Percentiles rank a stretch among this genome's conserved stretches.
These are phyloP conservation scores for Vireo griseus DNA, from an alignment of 2,797 vertebrate genomes.

Conservation along the genomic window DNA sequence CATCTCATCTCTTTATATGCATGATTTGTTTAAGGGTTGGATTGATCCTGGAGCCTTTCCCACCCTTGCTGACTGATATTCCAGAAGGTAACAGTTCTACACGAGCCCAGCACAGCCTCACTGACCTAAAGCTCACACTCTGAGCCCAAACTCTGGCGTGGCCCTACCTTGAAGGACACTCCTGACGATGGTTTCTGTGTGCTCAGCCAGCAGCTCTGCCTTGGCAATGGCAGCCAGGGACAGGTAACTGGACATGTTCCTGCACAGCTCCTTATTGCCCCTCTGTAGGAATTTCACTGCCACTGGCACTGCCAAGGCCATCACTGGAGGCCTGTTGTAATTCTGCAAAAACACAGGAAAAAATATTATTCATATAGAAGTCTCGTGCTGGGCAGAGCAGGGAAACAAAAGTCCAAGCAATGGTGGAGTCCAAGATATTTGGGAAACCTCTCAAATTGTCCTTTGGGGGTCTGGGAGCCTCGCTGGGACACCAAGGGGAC, in stretches of 20 bases:
- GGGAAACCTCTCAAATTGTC: too few species aligned
- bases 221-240: conserved; percentile 89
- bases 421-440: too few species aligned
- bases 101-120: too few species aligned
- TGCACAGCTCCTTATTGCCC: conserved; percentile 87
- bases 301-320: conserved; percentile 89
- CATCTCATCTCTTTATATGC: fast-evolving
- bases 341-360: conserved; percentile 71
- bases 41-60: neutral
- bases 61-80: neutral
- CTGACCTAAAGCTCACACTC: too few species aligned
- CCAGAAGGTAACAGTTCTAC: fast-evolving
- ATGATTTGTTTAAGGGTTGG: fast-evolving
- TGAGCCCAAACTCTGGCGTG: fast-evolving
- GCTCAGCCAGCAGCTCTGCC: conserved; percentile 86
- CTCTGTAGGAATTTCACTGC: conserved; percentile 91
- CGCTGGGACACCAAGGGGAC: too few species aligned
- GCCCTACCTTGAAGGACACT: conserved; percentile 89
- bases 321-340: conserved; percentile 86
- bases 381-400: neutral
- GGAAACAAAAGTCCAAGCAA: neutral
- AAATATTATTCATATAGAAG: fast-evolving
- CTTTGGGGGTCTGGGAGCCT: too few species aligned
- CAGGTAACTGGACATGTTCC: conserved; percentile 94
- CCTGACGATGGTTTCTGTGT: conserved; percentile 84